Conservation (phyloP, 2,888 invertebrate species). For the Cataglyphis rosenhaueri region DNA sequence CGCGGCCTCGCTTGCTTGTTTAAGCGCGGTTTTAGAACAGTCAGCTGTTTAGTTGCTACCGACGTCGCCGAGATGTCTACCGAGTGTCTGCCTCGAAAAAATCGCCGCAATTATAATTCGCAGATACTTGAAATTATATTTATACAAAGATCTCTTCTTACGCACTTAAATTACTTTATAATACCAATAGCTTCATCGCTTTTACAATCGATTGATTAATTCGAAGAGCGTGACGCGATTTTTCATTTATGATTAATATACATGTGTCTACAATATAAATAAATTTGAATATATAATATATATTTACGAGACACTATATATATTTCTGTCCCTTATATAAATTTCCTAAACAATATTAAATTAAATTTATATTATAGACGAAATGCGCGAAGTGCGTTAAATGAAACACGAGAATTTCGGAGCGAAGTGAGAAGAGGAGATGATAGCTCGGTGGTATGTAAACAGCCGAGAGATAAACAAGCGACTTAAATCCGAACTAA, state of each 20-base stretch:
- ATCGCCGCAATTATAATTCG: conserved; percentile 1
- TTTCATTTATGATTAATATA: background rate
- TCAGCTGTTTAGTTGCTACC: conserved; percentile 59
- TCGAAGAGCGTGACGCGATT: background rate
- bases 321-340: background rate
- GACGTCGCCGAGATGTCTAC: conserved; percentile 15
- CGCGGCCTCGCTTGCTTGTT: conserved; percentile 61
- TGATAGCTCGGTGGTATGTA: background rate
- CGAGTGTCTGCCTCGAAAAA: conserved; percentile 37
- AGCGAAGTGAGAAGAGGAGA: background rate
- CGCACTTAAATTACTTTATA: background rate
- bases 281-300: background rate
- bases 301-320: conserved; percentile 1
- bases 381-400: background rate
- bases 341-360: background rate
- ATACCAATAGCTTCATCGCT: background rate
- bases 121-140: background rate
- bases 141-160: background rate
- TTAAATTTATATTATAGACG: background rate
- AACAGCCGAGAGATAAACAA: background rate
- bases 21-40: conserved; percentile 67
- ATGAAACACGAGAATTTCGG: background rate
- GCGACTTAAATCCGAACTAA: conserved; percentile 71
- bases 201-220: background rate
- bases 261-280: background rate